Base-by-base conservation (phyloP, 2,113 vertebrate genomes). In the Dipodomys ordii region DNA sequence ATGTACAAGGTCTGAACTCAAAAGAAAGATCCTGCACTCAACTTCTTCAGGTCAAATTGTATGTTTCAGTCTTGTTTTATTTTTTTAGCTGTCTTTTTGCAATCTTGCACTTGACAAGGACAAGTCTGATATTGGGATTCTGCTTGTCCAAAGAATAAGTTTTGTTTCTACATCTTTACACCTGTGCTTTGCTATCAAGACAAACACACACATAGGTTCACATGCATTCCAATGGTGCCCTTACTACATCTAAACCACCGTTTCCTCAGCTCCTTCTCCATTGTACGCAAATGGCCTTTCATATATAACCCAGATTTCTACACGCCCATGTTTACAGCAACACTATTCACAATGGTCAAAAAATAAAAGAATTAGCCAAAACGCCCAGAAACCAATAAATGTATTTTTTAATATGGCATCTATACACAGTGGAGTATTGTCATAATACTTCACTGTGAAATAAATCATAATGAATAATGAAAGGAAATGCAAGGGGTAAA, bases 11-110 rank as follows among this genome's bases (percentile, higher is more conserved):
- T 83, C 28, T 93, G 27, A 93, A 25, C 62, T 77, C 76, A 86
- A 91, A 93, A 39, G 93, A 93, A 74, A 78, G 49, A 60, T 6
- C 1, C 22, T 28, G 12, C 81, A 64, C 30, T 78, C 94, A 7
- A 74, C 16, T 60, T 73, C 44, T 95, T 85, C 69, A 60, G 83
- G 87, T 86, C 57, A 83, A 78, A 91, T 83, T 22, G 20, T 27
- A 68, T 53, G 44, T 72, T 74, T 87, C 12, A 6, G 13, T 53
- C 74, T 92, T 60, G 11, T 74, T 86, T n/a, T 20, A 28, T 12
- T 28, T 71, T 80, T 67, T 91, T 60, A 82, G 57, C 6, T 83
- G 46, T 64, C 69, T 68, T 90, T 53, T 83, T 89, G 7, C 12
- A 80, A 49, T 71, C 46, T 78, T 73, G 39, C 0, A 39, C 9